Evolutionary conservation across 1,140 invertebrate genomes (phyloP), one percentile per base, ranked within the genome.

Genomic region (Mycetomoellerius zeteki): DNA sequence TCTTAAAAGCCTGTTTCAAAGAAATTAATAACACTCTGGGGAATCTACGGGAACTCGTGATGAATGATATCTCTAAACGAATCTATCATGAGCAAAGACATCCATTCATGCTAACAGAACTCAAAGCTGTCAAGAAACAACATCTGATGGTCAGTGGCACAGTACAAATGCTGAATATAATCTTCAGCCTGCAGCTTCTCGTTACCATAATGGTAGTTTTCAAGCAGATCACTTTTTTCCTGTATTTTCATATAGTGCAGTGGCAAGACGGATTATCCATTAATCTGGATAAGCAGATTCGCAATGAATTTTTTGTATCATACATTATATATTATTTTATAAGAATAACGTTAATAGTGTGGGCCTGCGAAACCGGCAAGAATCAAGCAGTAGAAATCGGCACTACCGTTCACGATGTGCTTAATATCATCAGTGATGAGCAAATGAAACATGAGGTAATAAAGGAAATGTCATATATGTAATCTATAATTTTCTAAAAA

Each of bases 391-490:
- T 5, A 37, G 0, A 67, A 14, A 67, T 67, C 12, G 2, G 33
- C 1, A 67, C 64, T 3, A 67, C 64, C 2, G 4, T 67, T 37
- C 64, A 67, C 4, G 12, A 67, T 21, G 10, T 43, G 10, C n/a
- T 67, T 67, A 67, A 43, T 21, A 21, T 1, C 10, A 43, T 12
- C n/a, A 43, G 1, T 2, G 4, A 67, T 43, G n/a, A 43, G 33
- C 33, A 21, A 67, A 21, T 43, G 21, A 67, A 67, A 37, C 14
- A 67, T 67, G n/a, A 67, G 64, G 33, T 67, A 67, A 33, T 65
- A 43, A 43, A 67, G 14, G 7, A 43, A 43, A 43, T 0, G 8
- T 30, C 6, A 19, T 33, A 33, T 33, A 19, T 33, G n/a, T 33
- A 37, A 37, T 67, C 0, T 21, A 8, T n/a, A 37, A 30, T 21